Base-by-base conservation (phyloP, 2,113 vertebrate genomes). In the Podarcis muralis region DNA sequence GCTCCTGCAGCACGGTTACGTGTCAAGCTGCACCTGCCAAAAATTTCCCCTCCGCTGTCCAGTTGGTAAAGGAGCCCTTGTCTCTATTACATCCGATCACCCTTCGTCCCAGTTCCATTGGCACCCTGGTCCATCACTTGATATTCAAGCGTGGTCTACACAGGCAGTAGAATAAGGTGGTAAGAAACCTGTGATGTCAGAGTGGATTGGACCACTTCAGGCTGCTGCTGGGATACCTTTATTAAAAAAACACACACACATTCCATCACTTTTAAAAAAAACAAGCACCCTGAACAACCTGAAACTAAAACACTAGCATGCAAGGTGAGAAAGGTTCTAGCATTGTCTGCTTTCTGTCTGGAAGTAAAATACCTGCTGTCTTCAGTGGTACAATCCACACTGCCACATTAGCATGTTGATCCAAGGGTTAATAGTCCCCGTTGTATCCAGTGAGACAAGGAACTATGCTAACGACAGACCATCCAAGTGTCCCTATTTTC, bases 21-120 rank as follows among this genome's bases (percentile, higher is more conserved):
- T 83, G 74, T 76, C 87, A 88, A 76, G 30, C 27, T 83, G 30
- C 43, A 78, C 62, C 74, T 84, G 37, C 62, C 81, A 78, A 53
- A 78, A 78, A 53, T 12, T 59, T 57, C 3, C 81, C 43, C 22
- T 68, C n/a, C 40, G 35, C 40, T 84, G 8, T 35, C 74, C 48
- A 35, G 37, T 37, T 37, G 5, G 59, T 43, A 83, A 83, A 77
- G 30, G 57, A 71, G 72, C 20, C 23, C 40, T 77, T 68, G 35
- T 37, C 11, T 88, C 37, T 83, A 27, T 37, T 37, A 59, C 74
- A 76, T 76, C 57, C 16, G 27, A 76, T 32, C 30, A 76, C 27
- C 18, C 22, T 62, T 83, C 65, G 43, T 27, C 59, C 59, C 59
- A 87, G 68, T 81, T 81, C n/a, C 23, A 81, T 30, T 77, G 80